These are phyloP conservation scores for Tyto alba DNA, from an alignment of 2,113 vertebrate species.

Conservation along the genomic window DNA sequence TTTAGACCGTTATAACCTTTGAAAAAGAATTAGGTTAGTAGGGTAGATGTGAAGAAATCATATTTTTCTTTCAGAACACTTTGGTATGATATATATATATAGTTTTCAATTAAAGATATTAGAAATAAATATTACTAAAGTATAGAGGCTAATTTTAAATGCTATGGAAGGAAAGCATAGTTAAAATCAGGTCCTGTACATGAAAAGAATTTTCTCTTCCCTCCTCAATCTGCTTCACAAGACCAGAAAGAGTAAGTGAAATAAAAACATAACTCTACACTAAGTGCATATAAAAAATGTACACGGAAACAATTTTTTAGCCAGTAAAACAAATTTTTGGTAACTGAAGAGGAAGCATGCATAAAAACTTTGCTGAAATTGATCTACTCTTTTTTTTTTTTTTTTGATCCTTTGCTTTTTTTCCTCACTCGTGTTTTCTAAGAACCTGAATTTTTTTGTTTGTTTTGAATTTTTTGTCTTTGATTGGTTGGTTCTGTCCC, in stretches of 20 bases:
- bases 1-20: neutral
- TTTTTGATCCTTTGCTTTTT: neutral
- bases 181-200: neutral
- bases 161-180: neutral
- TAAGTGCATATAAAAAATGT: neutral
- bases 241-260: neutral
- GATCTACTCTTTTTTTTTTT: neutral
- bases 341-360: neutral
- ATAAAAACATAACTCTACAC: neutral
- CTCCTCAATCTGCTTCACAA: neutral
- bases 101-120: neutral
- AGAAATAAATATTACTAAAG: neutral
- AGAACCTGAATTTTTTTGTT: neutral
- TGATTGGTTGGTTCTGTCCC: neutral
- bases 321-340: neutral
- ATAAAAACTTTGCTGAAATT: neutral
- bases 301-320: neutral
- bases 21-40: neutral
- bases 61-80: neutral
- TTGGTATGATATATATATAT: accelerated
- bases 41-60: neutral
- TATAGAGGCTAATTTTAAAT: neutral
- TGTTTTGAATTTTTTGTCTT: neutral
- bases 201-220: neutral
- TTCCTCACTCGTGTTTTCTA: neutral